Conservation (phyloP, 2,888 invertebrate genomes). For the Cordilura impudica region DNA sequence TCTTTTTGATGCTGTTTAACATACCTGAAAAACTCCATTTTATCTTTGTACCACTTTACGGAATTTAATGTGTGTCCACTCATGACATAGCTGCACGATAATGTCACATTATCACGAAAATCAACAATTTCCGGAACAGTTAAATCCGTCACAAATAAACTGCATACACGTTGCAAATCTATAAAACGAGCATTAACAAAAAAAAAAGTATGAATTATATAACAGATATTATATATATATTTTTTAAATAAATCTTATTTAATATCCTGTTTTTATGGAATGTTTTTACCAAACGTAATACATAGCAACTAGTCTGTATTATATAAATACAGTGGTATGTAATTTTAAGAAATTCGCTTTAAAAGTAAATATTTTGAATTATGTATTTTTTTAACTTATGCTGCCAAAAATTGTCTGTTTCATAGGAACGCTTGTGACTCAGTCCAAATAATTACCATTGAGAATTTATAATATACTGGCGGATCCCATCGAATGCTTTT, state of each 20-base stretch:
- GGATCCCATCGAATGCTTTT: too few relatives aligned
- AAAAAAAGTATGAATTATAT: slow-evolving; percentile 14
- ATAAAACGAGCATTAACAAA: slow-evolving; percentile 42
- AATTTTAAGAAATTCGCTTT: too few relatives aligned
- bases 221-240: not conserved
- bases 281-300: too few relatives aligned
- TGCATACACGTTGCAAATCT: slow-evolving; percentile 71
- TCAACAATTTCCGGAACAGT: slow-evolving; percentile 79
- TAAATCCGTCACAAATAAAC: slow-evolving; percentile 77
- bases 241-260: slow-evolving; percentile 28
- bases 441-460: too few relatives aligned
- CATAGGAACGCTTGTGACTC: too few relatives aligned
- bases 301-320: too few relatives aligned
- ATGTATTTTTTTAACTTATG: too few relatives aligned
- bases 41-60: slow-evolving; percentile 80
- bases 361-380: too few relatives aligned
- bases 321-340: too few relatives aligned
- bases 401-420: too few relatives aligned
- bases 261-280: slow-evolving; percentile 19
- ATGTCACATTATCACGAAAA: slow-evolving; percentile 78
- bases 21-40: slow-evolving; percentile 79
- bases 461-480: too few relatives aligned
- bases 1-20: too few relatives aligned
- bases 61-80: slow-evolving; percentile 79
- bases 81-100: slow-evolving; percentile 79